Percentiles rank a stretch among this genome's conserved stretches.
Conservation (phyloP, 2,113 vertebrate genomes). For the Saimiri boliviensis region DNA sequence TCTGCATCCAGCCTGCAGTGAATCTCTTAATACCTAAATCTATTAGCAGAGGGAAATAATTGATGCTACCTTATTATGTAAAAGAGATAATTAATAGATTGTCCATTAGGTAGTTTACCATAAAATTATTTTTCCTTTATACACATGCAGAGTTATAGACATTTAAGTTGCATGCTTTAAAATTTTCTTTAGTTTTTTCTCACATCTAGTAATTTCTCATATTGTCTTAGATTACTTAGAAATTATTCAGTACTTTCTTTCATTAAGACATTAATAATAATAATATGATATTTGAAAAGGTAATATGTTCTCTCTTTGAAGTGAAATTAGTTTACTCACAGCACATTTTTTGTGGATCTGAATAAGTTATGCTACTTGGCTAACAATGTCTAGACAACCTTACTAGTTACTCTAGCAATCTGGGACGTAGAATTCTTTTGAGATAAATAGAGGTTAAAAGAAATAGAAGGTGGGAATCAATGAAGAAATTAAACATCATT, state of each 20-base stretch:
- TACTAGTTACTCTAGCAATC: not conserved
- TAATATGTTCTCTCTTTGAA: not conserved
- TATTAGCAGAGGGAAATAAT: slow-evolving; percentile 30
- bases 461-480: not conserved
- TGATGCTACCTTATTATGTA: slow-evolving; percentile 14
- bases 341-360: not conserved
- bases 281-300: not conserved
- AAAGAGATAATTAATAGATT: not conserved
- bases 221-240: slow-evolving; percentile 19
- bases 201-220: not conserved
- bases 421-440: not conserved
- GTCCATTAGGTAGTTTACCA: not conserved
- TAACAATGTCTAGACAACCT: not conserved
- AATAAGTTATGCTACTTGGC: not conserved
- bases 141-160: not conserved
- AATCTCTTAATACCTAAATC: not conserved
- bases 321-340: slow-evolving; percentile 18
- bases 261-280: not conserved
- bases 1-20: not conserved
- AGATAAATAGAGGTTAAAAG: slow-evolving; percentile 22
- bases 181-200: slow-evolving; percentile 37
- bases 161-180: slow-evolving; percentile 31
- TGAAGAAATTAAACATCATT: slow-evolving; percentile 3
- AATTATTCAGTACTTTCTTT: slow-evolving; percentile 25
- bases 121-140: not conserved